phyloP scores from a whole-genome alignment of 2,113 vertebrate species.

The Hippocampus abdominalis region DNA sequence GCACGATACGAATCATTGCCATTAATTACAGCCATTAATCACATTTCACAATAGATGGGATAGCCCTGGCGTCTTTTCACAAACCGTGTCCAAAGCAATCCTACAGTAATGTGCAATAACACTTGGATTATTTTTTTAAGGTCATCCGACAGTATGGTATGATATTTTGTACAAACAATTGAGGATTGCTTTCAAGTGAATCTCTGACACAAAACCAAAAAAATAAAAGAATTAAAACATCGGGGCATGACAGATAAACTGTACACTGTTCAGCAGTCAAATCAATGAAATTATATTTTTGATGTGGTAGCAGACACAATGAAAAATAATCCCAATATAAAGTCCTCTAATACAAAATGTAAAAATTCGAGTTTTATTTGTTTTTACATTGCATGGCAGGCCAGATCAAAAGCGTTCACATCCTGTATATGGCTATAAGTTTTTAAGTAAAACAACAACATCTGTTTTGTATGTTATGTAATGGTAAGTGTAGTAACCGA shows the following conservation, averaged over 20 bases:
- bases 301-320: background rate
- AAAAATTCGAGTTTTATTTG: background rate
- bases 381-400: background rate
- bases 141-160: background rate
- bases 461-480: background rate
- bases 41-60: constrained; percentile 63
- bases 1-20: constrained; percentile 70
- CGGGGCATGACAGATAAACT: background rate
- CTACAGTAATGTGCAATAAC: constrained; percentile 16
- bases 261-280: no score
- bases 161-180: constrained; percentile 32
- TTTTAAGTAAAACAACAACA: background rate
- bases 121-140: constrained; percentile 34
- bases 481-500: background rate
- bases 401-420: no score
- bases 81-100: constrained; percentile 42
- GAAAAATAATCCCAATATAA: background rate
- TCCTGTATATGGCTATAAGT: background rate
- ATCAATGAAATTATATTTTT: no score
- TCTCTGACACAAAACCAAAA: background rate
- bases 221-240: no score
- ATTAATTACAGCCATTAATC: constrained; percentile 79
- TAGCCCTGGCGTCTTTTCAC: constrained; percentile 46
- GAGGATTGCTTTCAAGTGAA: constrained; percentile 32
- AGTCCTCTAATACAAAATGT: background rate